phyloP scores from a whole-genome alignment of 2,113 vertebrate species.

The Peromyscus leucopus region DNA sequence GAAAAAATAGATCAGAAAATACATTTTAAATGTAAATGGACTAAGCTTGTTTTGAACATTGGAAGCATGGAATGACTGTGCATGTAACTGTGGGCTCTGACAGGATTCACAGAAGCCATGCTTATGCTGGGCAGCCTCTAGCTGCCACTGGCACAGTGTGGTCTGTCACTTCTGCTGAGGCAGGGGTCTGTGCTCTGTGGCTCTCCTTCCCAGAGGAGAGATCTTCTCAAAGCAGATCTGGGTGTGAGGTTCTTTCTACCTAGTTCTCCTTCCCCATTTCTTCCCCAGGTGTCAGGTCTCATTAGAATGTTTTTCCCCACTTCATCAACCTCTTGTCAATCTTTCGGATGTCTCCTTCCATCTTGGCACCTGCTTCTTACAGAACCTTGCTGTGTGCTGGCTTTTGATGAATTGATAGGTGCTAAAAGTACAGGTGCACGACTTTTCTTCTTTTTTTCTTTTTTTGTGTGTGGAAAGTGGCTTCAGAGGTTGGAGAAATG shows the following conservation, averaged over 20 bases:
- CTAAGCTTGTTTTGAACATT: background rate
- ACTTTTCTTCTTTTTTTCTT: background rate
- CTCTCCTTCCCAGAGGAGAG: background rate
- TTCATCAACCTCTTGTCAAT: background rate
- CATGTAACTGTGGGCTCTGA: background rate
- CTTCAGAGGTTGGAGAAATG: background rate
- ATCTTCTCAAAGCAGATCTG: background rate
- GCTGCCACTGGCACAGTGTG: rapidly evolving
- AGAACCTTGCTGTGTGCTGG: background rate
- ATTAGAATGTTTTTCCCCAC: rapidly evolving
- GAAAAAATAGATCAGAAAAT: background rate
- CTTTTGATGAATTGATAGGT: background rate
- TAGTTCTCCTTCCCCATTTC: background rate
- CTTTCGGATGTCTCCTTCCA: background rate
- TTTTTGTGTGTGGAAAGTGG: background rate
- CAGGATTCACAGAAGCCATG: rapidly evolving
- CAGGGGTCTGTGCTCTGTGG: background rate
- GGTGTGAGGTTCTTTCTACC: background rate
- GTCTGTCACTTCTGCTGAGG: background rate
- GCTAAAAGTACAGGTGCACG: background rate
- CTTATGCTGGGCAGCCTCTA: background rate
- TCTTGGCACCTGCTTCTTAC: background rate
- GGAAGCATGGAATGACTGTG: background rate
- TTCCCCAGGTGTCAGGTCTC: background rate
- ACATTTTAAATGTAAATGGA: background rate